Evolutionary conservation across 2,797 vertebrate genomes (phyloP).

Genomic region (Eutrigla gurnardus): DNA sequence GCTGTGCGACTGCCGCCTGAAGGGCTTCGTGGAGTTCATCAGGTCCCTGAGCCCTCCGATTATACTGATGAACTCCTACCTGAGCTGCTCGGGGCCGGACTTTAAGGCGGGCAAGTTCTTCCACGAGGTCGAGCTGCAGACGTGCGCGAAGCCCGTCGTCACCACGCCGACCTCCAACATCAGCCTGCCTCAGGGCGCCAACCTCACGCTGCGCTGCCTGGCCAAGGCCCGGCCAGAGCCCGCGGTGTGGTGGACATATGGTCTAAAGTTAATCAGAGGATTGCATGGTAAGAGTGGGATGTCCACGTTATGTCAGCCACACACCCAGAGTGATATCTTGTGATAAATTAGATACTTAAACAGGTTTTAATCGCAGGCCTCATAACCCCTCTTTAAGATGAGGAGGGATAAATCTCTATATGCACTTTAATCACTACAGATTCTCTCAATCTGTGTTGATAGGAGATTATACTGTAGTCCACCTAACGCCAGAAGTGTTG

Average conservation of each 20-base stretch:
- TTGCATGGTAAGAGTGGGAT: conserved; percentile 90
- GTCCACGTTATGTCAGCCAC: conserved; percentile 30
- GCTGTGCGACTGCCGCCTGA: conserved; percentile 92
- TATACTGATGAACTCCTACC: conserved; percentile 94
- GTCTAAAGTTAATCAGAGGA: conserved; percentile 90
- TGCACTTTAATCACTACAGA: conserved; percentile 50
- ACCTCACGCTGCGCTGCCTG: conserved; percentile 88
- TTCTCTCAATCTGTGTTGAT: conserved; percentile 54
- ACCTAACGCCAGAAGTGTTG: conserved; percentile 42
- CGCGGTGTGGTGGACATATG: conserved; percentile 89
- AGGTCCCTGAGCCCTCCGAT: conserved; percentile 85
- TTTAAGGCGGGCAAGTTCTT: conserved; percentile 89
- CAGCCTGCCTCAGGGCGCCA: conserved; percentile 83
- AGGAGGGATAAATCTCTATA: conserved; percentile 55
- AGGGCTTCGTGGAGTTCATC: conserved; percentile 91
- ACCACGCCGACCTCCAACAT: conserved; percentile 82
- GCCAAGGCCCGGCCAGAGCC: conserved; percentile 88
- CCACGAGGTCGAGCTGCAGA: conserved; percentile 88
- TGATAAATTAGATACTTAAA: conserved; percentile 72
- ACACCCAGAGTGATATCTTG: conserved; percentile 49
- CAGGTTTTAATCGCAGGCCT: conserved; percentile 55
- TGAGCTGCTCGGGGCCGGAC: conserved; percentile 89
- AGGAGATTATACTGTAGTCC: conserved; percentile 54
- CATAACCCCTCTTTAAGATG: conserved; percentile 33
- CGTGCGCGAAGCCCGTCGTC: conserved; percentile 86